Evolutionary conservation across 2,113 vertebrate species (phyloP).

Genomic region (Silurus meridionalis): DNA sequence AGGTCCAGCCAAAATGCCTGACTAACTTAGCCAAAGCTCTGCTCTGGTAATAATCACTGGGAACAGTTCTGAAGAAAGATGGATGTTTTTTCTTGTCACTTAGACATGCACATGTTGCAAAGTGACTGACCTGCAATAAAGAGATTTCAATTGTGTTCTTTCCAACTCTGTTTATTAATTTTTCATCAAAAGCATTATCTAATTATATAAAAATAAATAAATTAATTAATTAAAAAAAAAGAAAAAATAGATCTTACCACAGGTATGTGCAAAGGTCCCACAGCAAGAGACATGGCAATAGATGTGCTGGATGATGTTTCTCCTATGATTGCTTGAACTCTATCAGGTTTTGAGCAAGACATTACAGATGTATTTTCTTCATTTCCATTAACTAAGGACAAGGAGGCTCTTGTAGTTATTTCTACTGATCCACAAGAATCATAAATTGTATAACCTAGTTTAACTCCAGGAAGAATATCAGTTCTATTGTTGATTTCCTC

Average conservation of each 20-base stretch:
- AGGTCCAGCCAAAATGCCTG: constrained; percentile 40
- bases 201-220: no score
- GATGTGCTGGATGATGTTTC: constrained; percentile 65
- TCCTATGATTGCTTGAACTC: no score
- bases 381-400: no score
- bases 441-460: constrained; percentile 53
- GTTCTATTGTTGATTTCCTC: constrained; percentile 56
- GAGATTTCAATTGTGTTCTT: not conserved
- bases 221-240: no score
- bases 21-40: constrained; percentile 25
- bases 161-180: not conserved
- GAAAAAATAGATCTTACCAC: constrained; percentile 62
- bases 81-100: constrained; percentile 34
- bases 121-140: constrained; percentile 11
- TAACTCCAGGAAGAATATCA: constrained; percentile 8
- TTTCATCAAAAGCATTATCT: not conserved
- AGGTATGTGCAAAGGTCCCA: constrained; percentile 66
- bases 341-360: no score
- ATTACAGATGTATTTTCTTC: no score
- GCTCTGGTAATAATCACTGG: constrained; percentile 40
- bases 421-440: no score
- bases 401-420: no score
- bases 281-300: constrained; percentile 54
- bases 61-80: constrained; percentile 41
- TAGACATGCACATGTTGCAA: constrained; percentile 29